phyloP scores from a whole-genome alignment of 2,797 vertebrate species.

The Labroides dimidiatus region DNA sequence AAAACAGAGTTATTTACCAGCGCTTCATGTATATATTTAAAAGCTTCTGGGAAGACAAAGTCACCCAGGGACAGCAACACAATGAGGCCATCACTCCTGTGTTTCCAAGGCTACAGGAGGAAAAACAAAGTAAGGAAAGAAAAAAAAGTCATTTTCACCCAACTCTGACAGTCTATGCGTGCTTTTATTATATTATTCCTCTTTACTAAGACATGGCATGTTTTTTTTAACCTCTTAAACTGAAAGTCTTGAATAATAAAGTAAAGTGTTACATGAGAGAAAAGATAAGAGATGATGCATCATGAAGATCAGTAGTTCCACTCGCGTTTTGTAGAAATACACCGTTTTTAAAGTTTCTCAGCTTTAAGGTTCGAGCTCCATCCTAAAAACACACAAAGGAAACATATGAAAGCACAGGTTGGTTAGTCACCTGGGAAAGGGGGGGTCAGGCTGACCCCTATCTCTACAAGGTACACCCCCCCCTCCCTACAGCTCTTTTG shows the following conservation, averaged over 20 bases:
- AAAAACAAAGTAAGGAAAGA: constrained; percentile 1
- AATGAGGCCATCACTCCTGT: constrained; percentile 10
- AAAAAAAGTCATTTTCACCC: neutral
- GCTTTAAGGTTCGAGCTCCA: constrained; percentile 26
- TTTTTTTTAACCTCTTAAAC: neutral
- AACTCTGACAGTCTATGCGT: neutral
- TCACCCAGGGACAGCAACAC: neutral
- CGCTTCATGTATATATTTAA: too few species aligned
- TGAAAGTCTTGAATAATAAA: neutral
- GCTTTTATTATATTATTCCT: neutral
- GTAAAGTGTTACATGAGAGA: neutral
- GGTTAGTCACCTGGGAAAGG: constrained; percentile 4
- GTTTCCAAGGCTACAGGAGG: constrained; percentile 8
- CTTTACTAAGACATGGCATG: neutral
- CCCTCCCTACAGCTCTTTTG: constrained; percentile 56
- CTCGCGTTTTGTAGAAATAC: constrained; percentile 26
- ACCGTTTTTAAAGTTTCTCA: constrained; percentile 15
- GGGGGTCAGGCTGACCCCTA: constrained; percentile 49
- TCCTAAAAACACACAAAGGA: constrained; percentile 54
- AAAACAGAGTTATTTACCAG: too few species aligned
- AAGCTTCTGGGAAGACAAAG: neutral
- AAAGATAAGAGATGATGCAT: constrained; percentile 2
- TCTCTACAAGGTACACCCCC: constrained; percentile 47
- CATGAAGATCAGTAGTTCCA: neutral
- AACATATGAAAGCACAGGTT: constrained; percentile 38